Conservation (phyloP, 2,113 vertebrate genomes). For the Podarcis muralis region DNA sequence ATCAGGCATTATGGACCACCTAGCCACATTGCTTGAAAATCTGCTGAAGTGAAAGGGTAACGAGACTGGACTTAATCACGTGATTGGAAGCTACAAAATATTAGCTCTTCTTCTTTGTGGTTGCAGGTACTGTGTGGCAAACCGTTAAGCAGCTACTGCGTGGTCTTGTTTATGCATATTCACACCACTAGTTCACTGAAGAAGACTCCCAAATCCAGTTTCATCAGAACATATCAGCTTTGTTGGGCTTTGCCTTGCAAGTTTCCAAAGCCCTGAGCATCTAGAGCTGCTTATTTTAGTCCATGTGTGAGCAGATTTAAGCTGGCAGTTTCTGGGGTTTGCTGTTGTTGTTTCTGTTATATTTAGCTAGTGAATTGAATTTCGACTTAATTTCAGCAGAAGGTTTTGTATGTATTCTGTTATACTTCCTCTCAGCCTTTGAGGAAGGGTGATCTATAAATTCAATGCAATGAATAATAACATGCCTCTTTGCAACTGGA, state of each 20-base stretch:
- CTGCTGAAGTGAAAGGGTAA: not conserved
- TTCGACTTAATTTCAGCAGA: not conserved
- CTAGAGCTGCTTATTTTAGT: not conserved
- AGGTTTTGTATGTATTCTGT: not conserved
- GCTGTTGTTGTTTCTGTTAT: not conserved
- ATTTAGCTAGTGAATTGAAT: not conserved
- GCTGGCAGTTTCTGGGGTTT: not conserved
- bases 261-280: not conserved
- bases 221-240: not conserved
- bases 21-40: not conserved
- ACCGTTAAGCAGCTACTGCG: not conserved
- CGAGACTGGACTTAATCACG: not conserved
- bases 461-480: not conserved
- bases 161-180: not conserved
- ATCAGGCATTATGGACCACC: not conserved
- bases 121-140: not conserved
- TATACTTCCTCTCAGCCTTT: not conserved
- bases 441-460: not conserved
- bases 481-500: not conserved
- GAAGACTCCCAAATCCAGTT: not conserved
- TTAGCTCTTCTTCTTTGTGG: not conserved
- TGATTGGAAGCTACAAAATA: not conserved
- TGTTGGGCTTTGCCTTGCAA: not conserved
- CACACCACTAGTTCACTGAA: not conserved
- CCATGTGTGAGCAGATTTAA: not conserved